phyloP scores from a whole-genome alignment of 2,888 invertebrate species.

The Drosophila meridionalis region DNA sequence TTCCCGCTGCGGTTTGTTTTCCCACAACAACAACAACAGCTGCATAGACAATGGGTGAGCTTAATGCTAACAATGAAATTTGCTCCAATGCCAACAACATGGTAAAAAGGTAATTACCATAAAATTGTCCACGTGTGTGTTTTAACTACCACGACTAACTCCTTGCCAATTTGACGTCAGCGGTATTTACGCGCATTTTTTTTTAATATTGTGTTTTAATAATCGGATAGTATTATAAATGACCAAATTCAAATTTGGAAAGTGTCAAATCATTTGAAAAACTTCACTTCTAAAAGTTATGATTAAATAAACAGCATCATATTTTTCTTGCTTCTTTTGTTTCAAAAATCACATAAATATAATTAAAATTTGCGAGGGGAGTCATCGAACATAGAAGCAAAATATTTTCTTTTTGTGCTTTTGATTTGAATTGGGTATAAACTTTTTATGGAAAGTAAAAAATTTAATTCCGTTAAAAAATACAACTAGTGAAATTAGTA shows the following conservation, averaged over 20 bases:
- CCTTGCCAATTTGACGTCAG: conserved; percentile 6
- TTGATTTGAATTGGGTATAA: background rate
- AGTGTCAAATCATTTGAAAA: background rate
- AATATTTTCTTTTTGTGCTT: background rate
- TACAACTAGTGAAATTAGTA: conserved; percentile 64
- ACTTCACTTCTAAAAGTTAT: background rate
- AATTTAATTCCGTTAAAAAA: conserved; percentile 33
- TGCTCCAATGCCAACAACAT: conserved; percentile 63
- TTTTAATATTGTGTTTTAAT: conserved; percentile 4
- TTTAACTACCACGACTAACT: conserved; percentile 17
- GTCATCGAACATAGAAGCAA: background rate
- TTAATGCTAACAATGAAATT: conserved; percentile 72
- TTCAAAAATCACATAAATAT: background rate
- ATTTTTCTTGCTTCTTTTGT: background rate
- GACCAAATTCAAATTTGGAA: background rate
- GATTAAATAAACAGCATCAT: background rate
- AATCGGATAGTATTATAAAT: background rate
- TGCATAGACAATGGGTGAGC: conserved; percentile 47
- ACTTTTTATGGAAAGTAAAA: conserved; percentile 17
- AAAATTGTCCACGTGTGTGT: conserved; percentile 49
- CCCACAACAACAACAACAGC: conserved; percentile 47
- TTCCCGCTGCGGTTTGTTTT: conserved; percentile 61
- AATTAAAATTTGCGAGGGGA: background rate
- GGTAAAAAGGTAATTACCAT: conserved; percentile 71
- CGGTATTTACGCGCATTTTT: conserved; percentile 14